A percentile compares a stretch with the other conserved stretches of the same genome.
Evolutionary conservation across 2,888 invertebrate species (phyloP).

Genomic region (Drosophila crucigera): DNA sequence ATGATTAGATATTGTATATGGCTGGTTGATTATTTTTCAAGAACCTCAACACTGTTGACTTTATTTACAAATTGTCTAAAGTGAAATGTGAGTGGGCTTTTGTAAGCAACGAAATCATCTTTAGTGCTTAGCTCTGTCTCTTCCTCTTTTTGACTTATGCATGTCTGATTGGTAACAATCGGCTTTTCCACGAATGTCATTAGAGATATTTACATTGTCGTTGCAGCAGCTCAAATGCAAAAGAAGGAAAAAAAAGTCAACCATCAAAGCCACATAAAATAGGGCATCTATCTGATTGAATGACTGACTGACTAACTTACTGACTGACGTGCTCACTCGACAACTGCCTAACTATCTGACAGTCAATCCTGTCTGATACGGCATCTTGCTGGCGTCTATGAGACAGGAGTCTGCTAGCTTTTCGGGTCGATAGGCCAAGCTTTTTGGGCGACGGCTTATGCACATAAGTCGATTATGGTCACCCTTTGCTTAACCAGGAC

Average conservation of each 20-base stretch:
- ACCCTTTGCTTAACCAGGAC: conserved; percentile 58
- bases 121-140: neutral
- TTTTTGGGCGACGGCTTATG: conserved; percentile 62
- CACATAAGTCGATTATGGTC: conserved; percentile 78
- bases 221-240: conserved; percentile 36
- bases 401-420: conserved; percentile 43
- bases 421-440: conserved; percentile 72
- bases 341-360: conserved; percentile 22
- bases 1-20: neutral
- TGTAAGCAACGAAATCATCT: neutral
- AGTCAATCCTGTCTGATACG: conserved; percentile 43
- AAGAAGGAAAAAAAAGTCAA: conserved; percentile 4
- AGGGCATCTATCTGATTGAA: conserved; percentile 33
- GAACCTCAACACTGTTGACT: neutral
- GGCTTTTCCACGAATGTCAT: conserved; percentile 54
- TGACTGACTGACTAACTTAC: conserved; percentile 35
- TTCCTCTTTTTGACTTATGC: conserved; percentile 13
- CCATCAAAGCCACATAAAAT: conserved; percentile 39
- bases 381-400: conserved; percentile 43
- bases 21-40: neutral
- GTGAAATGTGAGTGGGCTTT: neutral
- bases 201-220: conserved; percentile 35
- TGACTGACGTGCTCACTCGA: conserved; percentile 33
- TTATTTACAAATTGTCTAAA: neutral
- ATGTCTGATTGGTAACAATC: conserved; percentile 61